These are phyloP conservation scores for Sciurus vulgaris DNA, from an alignment of 2,797 vertebrate genomes.

Conservation along the genomic window DNA sequence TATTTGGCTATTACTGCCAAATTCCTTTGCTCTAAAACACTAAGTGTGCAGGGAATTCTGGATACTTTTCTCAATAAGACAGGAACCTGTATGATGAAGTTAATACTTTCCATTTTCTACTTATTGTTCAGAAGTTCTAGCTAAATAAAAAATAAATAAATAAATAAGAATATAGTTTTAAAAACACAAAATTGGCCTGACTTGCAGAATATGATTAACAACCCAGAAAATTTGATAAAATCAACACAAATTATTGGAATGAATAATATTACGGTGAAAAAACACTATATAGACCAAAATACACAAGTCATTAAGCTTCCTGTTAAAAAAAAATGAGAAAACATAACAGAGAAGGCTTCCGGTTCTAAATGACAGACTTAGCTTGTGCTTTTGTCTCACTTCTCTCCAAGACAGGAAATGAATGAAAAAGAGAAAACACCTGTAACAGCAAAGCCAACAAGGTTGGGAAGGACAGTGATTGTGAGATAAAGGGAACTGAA, in stretches of 20 bases:
- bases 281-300: neutral
- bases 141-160: constrained; percentile 33
- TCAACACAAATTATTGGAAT: constrained; percentile 1
- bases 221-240: neutral
- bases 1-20: neutral
- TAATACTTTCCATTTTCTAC: neutral
- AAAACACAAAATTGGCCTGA: constrained; percentile 19
- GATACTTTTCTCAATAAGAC: neutral
- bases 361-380: constrained; percentile 4
- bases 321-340: constrained; percentile 3
- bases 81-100: constrained; percentile 27
- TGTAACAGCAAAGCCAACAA: neutral
- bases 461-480: neutral
- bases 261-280: neutral
- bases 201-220: constrained; percentile 17
- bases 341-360: neutral
- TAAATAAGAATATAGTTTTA: neutral
- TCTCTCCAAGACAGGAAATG: constrained; percentile 54
- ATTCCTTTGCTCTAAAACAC: constrained; percentile 56
- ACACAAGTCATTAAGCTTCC: constrained; percentile 14
- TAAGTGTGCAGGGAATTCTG: neutral
- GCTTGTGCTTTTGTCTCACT: neutral
- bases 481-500: neutral
- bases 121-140: neutral
- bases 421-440: constrained; percentile 37